These are phyloP conservation scores for Pseudomugil gertrudae DNA, from an alignment of 2,797 vertebrate species.

Conservation along the genomic window DNA sequence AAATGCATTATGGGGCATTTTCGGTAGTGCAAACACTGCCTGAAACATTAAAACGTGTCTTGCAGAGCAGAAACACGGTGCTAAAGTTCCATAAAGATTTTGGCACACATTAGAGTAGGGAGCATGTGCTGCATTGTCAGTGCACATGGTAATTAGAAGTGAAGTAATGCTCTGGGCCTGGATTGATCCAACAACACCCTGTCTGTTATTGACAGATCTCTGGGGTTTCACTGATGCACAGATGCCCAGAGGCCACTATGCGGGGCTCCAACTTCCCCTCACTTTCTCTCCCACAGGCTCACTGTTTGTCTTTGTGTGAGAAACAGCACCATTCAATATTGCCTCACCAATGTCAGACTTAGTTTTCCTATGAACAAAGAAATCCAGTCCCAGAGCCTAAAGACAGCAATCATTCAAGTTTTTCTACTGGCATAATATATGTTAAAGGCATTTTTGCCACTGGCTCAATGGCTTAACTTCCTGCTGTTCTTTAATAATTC, in stretches of 20 bases:
- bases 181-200: constrained; percentile 76
- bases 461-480: constrained; percentile 17
- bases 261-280: constrained; percentile 30
- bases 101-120: constrained; percentile 24
- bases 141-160: constrained; percentile 74
- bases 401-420: constrained; percentile 53
- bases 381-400: constrained; percentile 39
- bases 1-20: background rate
- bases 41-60: constrained; percentile 8
- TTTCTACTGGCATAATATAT: constrained; percentile 29
- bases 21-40: background rate
- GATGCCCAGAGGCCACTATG: constrained; percentile 64
- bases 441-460: constrained; percentile 41
- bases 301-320: constrained; percentile 47
- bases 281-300: constrained; percentile 27
- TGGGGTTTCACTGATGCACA: constrained; percentile 57
- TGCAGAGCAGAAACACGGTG: background rate
- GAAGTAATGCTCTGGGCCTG: constrained; percentile 59
- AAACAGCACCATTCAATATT: constrained; percentile 55
- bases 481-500: constrained; percentile 26
- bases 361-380: constrained; percentile 57
- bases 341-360: constrained; percentile 32
- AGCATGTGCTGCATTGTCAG: constrained; percentile 39
- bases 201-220: constrained; percentile 77
- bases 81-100: constrained; percentile 32